phyloP scores from a whole-genome alignment of 2,888 invertebrate genomes.

The Priocnemis perturbator region DNA sequence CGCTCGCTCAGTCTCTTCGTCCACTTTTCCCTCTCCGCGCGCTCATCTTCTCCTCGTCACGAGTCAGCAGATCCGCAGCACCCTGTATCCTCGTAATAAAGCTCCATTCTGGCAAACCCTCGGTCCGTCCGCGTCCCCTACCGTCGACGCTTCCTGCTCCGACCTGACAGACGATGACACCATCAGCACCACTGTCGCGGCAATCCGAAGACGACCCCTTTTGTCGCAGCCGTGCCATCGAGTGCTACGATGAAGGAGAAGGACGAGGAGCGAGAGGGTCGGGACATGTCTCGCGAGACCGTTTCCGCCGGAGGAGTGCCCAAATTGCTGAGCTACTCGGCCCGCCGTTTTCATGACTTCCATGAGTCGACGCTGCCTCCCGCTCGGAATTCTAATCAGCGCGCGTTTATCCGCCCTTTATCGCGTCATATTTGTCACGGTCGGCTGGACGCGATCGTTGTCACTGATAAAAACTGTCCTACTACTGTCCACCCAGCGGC shows the following conservation, averaged over 20 bases:
- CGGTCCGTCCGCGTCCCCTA: constrained; percentile 26
- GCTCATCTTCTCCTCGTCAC: constrained; percentile 39
- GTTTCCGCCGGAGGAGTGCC: constrained; percentile 46
- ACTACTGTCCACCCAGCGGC: background rate
- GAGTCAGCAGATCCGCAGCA: constrained; percentile 52
- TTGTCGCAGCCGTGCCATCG: background rate
- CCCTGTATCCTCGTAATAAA: constrained; percentile 56
- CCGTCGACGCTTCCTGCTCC: constrained; percentile 32
- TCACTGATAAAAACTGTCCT: too few species aligned
- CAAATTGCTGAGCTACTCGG: constrained; percentile 50
- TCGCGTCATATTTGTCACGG: constrained; percentile 7
- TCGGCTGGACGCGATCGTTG: background rate
- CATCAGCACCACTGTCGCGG: constrained; percentile 35
- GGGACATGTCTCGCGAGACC: constrained; percentile 53
- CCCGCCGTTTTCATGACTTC: constrained; percentile 55
- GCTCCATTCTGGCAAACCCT: constrained; percentile 41
- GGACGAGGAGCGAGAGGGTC: constrained; percentile 12
- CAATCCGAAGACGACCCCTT: constrained; percentile 19
- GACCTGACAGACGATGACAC: constrained; percentile 30
- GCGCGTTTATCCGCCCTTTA: constrained; percentile 21
- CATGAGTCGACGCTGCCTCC: constrained; percentile 47
- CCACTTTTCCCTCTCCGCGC: background rate
- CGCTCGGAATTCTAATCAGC: constrained; percentile 56
- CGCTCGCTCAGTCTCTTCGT: constrained; percentile 1
- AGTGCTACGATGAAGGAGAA: constrained; percentile 16